Evolutionary conservation across 2,888 invertebrate genomes (phyloP).

Genomic region (Lucinisca nassula): DNA sequence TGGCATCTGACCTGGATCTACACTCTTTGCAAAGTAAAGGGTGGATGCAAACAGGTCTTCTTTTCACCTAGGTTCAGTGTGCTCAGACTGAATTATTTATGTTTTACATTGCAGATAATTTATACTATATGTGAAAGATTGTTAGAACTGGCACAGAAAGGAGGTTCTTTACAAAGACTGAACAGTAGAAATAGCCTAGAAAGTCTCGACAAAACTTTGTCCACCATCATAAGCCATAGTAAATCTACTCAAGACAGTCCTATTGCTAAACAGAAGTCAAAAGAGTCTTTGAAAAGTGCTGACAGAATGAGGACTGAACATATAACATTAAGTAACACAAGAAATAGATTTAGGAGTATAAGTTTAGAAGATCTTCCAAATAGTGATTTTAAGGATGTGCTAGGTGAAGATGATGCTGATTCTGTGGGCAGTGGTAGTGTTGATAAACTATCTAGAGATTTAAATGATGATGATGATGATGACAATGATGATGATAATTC

Average conservation of each 20-base stretch:
- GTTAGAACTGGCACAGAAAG: conserved; percentile 89
- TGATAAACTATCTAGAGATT: neutral
- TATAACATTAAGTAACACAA: conserved; percentile 17
- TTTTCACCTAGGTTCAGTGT: too few relatives aligned
- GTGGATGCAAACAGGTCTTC: too few relatives aligned
- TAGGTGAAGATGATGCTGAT: conserved; percentile 48
- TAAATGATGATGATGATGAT: conserved; percentile 33
- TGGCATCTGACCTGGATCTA: too few relatives aligned
- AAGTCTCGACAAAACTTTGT: conserved; percentile 46
- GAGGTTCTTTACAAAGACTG: conserved; percentile 60
- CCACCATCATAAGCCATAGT: conserved; percentile 6
- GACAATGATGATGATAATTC: conserved; percentile 65
- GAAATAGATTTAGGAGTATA: conserved; percentile 54
- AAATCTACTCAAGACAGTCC: neutral
- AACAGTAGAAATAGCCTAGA: conserved; percentile 11
- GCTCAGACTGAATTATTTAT: too few relatives aligned
- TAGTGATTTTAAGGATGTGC: conserved; percentile 66
- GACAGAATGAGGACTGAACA: neutral
- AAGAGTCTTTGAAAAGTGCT: neutral
- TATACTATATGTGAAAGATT: conserved; percentile 94
- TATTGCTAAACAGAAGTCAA: neutral
- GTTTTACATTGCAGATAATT: conserved; percentile 90
- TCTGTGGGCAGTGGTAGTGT: conserved; percentile 51
- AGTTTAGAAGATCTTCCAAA: conserved; percentile 75
- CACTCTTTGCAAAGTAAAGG: too few relatives aligned